These are phyloP conservation scores for Halichoeres trimaculatus DNA, from an alignment of 2,113 vertebrate species.

Conservation along the genomic window DNA sequence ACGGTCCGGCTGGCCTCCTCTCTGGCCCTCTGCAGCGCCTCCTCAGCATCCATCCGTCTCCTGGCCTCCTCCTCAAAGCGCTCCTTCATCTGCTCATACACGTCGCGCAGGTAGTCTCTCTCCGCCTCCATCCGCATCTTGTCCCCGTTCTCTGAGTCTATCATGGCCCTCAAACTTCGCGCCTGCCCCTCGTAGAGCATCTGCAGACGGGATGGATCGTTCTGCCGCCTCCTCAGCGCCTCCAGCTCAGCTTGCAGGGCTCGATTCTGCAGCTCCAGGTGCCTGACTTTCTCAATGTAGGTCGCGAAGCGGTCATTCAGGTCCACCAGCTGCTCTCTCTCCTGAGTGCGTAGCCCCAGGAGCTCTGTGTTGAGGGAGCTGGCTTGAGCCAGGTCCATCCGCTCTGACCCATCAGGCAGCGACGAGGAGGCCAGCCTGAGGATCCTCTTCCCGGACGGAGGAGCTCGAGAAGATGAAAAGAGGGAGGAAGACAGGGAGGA, in stretches of 20 bases:
- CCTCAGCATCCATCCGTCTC: slow-evolving; percentile 74
- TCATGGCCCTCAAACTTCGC: slow-evolving; percentile 78
- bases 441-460: slow-evolving; percentile 67
- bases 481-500: slow-evolving; percentile 67
- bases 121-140: slow-evolving; percentile 81
- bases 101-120: slow-evolving; percentile 75
- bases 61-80: slow-evolving; percentile 78
- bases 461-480: slow-evolving; percentile 65
- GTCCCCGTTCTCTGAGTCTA: slow-evolving; percentile 81
- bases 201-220: slow-evolving; percentile 81
- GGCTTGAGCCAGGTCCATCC: slow-evolving; percentile 79
- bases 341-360: slow-evolving; percentile 82
- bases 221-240: slow-evolving; percentile 76
- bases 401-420: slow-evolving; percentile 53
- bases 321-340: slow-evolving; percentile 85
- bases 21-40: slow-evolving; percentile 72
- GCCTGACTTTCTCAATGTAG: slow-evolving; percentile 86
- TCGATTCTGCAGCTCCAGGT: slow-evolving; percentile 86
- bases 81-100: slow-evolving; percentile 78
- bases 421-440: slow-evolving; percentile 58
- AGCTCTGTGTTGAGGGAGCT: slow-evolving; percentile 83
- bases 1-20: slow-evolving; percentile 78
- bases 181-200: slow-evolving; percentile 82
- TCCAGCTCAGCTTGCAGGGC: slow-evolving; percentile 81
- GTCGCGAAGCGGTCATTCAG: slow-evolving; percentile 88